These are phyloP conservation scores for Delia radicum DNA, from an alignment of 1,140 invertebrate species.

Conservation along the genomic window DNA sequence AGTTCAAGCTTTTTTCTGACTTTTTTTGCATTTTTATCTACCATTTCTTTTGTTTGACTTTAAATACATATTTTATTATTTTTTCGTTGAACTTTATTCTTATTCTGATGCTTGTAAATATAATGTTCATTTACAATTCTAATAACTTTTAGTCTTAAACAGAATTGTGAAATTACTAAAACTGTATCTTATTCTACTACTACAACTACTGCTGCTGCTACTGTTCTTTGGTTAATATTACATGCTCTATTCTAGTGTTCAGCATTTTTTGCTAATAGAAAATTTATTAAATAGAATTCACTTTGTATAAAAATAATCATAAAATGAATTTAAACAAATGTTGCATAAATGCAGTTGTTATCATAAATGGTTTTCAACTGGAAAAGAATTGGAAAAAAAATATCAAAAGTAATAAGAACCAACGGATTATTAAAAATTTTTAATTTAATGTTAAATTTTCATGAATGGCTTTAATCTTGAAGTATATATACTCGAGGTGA, in stretches of 20 bases:
- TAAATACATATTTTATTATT: background rate
- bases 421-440: too few species aligned
- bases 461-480: too few species aligned
- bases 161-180: too few species aligned
- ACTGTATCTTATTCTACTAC: too few species aligned
- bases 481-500: too few species aligned
- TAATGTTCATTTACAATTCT: background rate
- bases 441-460: too few species aligned
- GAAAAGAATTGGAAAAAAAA: too few species aligned
- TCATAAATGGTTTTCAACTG: background rate
- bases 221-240: background rate
- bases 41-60: background rate
- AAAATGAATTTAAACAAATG: background rate
- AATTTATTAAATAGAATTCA: background rate
- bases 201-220: too few species aligned
- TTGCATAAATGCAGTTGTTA: background rate
- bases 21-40: background rate
- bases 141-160: background rate
- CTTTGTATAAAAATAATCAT: background rate
- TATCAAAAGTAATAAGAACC: too few species aligned
- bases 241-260: background rate
- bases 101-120: background rate
- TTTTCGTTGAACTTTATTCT: background rate
- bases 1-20: background rate
- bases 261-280: background rate